These are phyloP conservation scores for Plectrocnemia conspersa DNA, from an alignment of 1,140 invertebrate genomes.

Conservation along the genomic window DNA sequence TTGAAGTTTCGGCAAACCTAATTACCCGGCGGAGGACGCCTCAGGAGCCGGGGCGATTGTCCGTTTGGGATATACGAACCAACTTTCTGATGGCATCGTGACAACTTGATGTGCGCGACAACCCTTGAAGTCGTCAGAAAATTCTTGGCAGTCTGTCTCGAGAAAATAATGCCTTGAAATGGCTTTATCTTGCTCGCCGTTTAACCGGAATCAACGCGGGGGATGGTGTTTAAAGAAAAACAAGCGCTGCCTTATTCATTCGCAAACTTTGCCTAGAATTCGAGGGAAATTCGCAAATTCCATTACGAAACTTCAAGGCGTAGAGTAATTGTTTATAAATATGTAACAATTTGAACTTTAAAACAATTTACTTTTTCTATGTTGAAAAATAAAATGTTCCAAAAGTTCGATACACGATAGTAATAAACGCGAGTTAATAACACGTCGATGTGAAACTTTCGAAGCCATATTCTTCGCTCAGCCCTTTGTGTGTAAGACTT, in stretches of 20 bases:
- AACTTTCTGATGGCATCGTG: constrained; percentile 8
- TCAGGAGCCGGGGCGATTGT: constrained; percentile 6
- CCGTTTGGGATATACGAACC: constrained; percentile 10
- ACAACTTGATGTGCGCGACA: constrained; percentile 7
- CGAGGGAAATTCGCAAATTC: no score
- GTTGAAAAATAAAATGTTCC: no score
- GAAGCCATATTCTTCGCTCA: constrained; percentile 5
- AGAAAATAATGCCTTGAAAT: neutral
- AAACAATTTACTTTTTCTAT: no score
- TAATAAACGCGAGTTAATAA: constrained; percentile 13
- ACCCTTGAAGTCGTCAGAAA: neutral
- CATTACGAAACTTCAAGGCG: no score
- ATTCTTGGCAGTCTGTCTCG: neutral
- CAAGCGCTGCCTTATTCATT: no score
- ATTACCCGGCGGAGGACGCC: constrained; percentile 10
- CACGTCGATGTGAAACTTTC: constrained; percentile 2
- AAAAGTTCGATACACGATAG: neutral
- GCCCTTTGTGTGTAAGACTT: neutral
- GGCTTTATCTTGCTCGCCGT: constrained; percentile 11
- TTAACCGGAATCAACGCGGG: constrained; percentile 2
- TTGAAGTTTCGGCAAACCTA: constrained; percentile 14
- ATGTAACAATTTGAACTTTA: no score
- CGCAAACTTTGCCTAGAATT: no score
- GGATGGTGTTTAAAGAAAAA: no score
- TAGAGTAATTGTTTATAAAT: no score